Conservation (phyloP, 2,113 vertebrate genomes). For the Oreotragus oreotragus region DNA sequence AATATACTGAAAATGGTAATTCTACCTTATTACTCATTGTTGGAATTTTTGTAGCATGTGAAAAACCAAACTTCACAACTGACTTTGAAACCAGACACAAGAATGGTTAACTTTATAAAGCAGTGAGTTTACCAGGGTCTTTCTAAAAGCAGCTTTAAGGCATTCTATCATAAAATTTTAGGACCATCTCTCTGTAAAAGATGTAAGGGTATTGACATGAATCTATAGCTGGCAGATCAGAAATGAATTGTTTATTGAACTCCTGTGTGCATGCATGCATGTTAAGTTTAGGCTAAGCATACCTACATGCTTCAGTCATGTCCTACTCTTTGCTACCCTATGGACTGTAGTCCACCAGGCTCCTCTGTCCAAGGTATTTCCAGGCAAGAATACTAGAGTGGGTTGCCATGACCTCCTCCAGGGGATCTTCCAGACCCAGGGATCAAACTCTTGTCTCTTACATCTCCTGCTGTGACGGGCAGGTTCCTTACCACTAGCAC, state of each 20-base stretch:
- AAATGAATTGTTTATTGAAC: neutral
- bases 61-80: neutral
- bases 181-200: neutral
- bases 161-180: neutral
- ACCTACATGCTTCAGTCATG: neutral
- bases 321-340: neutral
- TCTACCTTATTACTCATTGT: neutral
- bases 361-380: neutral
- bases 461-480: rapidly evolving
- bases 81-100: neutral
- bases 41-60: neutral
- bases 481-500: neutral
- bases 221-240: neutral
- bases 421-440: neutral
- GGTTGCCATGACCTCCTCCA: neutral
- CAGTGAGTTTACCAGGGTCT: neutral
- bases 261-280: neutral
- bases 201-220: neutral
- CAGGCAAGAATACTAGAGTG: neutral
- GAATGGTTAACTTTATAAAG: neutral
- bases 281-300: neutral
- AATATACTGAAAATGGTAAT: neutral
- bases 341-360: neutral
- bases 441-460: neutral
- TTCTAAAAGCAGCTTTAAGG: neutral